Conservation (phyloP, 2,113 vertebrate genomes). For the Chloroceryle aenea region DNA sequence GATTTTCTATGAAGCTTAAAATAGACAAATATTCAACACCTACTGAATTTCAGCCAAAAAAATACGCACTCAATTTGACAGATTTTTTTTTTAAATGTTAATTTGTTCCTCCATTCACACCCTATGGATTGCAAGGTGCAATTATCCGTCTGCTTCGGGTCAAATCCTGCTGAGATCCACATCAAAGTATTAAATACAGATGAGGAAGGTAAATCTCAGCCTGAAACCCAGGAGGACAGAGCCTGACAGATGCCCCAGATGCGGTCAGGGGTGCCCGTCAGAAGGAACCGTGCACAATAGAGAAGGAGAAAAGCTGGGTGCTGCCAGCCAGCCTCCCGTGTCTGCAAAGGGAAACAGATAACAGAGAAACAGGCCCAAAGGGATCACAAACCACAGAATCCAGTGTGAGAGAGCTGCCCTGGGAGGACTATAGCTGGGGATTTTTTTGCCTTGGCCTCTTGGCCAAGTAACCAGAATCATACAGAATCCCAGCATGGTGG, state of each 20-base stretch:
- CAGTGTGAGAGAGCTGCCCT: background rate
- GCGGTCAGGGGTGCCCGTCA: background rate
- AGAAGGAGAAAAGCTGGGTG: background rate
- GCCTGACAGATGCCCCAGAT: constrained; percentile 24
- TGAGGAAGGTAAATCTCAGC: constrained; percentile 21
- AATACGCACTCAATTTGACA: background rate
- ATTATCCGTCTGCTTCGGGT: background rate
- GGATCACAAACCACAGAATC: background rate
- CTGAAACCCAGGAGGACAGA: background rate
- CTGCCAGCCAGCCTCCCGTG: background rate
- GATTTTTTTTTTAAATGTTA: background rate
- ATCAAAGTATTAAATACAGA: constrained; percentile 8
- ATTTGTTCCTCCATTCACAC: background rate
- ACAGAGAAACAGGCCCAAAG: background rate
- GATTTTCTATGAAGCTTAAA: background rate
- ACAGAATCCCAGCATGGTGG: background rate
- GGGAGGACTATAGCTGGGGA: background rate
- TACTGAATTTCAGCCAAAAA: background rate
- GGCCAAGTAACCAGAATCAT: background rate
- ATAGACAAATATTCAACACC: background rate
- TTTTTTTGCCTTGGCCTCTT: background rate
- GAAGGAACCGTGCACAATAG: background rate
- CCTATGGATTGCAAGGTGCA: background rate
- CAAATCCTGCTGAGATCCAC: background rate
- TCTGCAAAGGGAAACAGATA: background rate